A percentile compares a stretch with the other conserved stretches of the same genome.
Evolutionary conservation across 1,140 invertebrate species (phyloP).

Genomic region (Drosophila tani): DNA sequence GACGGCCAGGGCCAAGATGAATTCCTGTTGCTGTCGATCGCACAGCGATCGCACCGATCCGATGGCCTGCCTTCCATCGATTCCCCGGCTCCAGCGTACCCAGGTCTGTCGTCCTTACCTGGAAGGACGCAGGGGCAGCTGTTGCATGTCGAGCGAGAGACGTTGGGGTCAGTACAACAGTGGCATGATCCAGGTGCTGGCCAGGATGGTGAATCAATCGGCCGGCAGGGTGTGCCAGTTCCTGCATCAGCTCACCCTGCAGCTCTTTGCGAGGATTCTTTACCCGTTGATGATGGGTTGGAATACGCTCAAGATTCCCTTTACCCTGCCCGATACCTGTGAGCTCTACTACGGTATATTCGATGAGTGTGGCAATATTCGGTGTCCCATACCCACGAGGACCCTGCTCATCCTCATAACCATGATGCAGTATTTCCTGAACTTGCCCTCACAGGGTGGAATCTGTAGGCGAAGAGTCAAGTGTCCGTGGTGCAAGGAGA

Average conservation of each 20-base stretch:
- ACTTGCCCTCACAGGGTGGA: not conserved
- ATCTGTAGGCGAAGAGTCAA: not conserved
- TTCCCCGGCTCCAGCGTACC: not conserved
- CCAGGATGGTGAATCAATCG: conserved; percentile 17
- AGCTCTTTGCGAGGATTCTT: conserved; percentile 40
- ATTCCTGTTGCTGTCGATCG: conserved; percentile 15
- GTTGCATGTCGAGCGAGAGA: not conserved
- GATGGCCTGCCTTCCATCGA: conserved; percentile 1
- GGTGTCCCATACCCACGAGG: conserved; percentile 17
- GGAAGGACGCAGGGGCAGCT: not conserved
- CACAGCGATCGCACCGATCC: conserved; percentile 11
- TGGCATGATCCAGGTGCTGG: conserved; percentile 8
- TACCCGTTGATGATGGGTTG: conserved; percentile 43
- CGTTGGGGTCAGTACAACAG: conserved; percentile 41
- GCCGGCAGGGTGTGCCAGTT: conserved; percentile 22
- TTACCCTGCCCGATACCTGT: conserved; percentile 32
- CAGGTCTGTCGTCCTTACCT: conserved; percentile 7
- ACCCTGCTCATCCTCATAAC: conserved; percentile 18
- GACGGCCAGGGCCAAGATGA: conserved; percentile 31
- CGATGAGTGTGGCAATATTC: conserved; percentile 35
- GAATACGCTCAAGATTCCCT: conserved; percentile 41
- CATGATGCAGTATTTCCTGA: conserved; percentile 43
- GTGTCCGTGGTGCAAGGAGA: not conserved
- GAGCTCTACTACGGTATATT: conserved; percentile 52
- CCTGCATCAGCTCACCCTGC: conserved; percentile 44